A percentile compares a stretch with the other conserved stretches of the same genome.
Evolutionary conservation across 92 coral and sea anemone species (phyloP).

Genomic region (Parazoanthus atlanticus): DNA sequence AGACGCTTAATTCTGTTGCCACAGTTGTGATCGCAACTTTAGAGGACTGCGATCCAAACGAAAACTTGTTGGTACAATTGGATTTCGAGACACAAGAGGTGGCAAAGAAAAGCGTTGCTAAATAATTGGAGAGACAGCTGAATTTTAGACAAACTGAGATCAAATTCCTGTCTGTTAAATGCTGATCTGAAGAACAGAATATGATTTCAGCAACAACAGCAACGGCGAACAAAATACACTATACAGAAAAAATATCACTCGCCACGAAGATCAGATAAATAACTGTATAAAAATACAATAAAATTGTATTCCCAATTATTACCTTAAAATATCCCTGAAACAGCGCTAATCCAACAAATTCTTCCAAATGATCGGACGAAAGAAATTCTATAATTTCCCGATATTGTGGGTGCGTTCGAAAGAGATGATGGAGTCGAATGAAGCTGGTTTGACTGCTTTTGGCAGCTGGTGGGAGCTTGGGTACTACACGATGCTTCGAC

Average conservation of each 20-base stretch:
- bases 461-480: conserved; percentile 49
- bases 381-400: conserved; percentile 27
- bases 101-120: not conserved
- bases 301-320: not conserved
- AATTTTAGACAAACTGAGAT: conserved; percentile 7
- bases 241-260: not conserved
- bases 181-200: conserved; percentile 28
- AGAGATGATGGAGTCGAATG: conserved; percentile 14
- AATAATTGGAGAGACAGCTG: not conserved
- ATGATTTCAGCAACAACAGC: conserved; percentile 23
- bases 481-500: conserved; percentile 7
- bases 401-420: conserved; percentile 42
- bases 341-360: conserved; percentile 9
- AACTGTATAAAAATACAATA: not conserved
- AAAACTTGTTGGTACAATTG: not conserved
- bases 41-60: not conserved
- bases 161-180: conserved; percentile 31
- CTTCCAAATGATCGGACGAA: not conserved
- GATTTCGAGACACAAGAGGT: conserved; percentile 1
- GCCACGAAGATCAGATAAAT: not conserved
- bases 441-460: conserved; percentile 41
- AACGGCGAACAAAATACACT: not conserved
- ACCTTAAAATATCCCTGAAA: conserved; percentile 26
- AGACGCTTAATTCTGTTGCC: conserved; percentile 20
- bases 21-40: conserved; percentile 7